Base-by-base conservation (phyloP, 2,888 invertebrate genomes). In the Orchesella flavescens region DNA sequence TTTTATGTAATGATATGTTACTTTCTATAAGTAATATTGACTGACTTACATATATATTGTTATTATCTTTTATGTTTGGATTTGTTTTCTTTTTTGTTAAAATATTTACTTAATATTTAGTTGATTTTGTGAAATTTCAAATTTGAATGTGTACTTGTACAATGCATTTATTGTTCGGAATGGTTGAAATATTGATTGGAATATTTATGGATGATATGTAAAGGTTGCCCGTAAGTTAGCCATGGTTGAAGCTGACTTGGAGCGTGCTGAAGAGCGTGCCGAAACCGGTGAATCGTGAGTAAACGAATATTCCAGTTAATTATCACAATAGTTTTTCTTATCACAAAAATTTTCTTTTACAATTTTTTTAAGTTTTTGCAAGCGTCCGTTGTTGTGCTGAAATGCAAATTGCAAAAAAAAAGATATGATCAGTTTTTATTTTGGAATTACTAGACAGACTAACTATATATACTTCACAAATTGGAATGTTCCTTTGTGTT, bases 141-240 rank as follows among this genome's bases (percentile, higher is more conserved):
- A 43, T 43, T n/a, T 68, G 66, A 68, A 61, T 78, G 78, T 78
- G 69, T 77, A 10, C 17, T 57, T n/a, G 5, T 21, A 65, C 63
- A 65, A 23, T 49, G 49, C 49, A 49, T 49, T n/a, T n/a, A 53
- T 46, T 71, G 17, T 34, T 15, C 17, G 34, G 61, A 73, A 72
- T n/a, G 49, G n/a, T n/a, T 49, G 17, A 57, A 15, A 69, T 69
- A 69, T 46, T 81, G 81, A 81, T 69, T 73, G 68, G 59, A 34
- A 49, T 55, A 66, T 74, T 72, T 83, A 76, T 87, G 74, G 80
- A 85, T 84, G 71, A 85, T n/a, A n/a, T 79, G 81, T 49, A 89
- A 94, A 99, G 98, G 97, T 98, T 92, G 98, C 98, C 93, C 97
- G 98, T 95, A 99, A 99, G 94, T 95, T 99, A 94, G 98, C 98